These are phyloP conservation scores for Parauchenoglanis ngamensis DNA, from an alignment of 2,797 vertebrate species.

Conservation along the genomic window DNA sequence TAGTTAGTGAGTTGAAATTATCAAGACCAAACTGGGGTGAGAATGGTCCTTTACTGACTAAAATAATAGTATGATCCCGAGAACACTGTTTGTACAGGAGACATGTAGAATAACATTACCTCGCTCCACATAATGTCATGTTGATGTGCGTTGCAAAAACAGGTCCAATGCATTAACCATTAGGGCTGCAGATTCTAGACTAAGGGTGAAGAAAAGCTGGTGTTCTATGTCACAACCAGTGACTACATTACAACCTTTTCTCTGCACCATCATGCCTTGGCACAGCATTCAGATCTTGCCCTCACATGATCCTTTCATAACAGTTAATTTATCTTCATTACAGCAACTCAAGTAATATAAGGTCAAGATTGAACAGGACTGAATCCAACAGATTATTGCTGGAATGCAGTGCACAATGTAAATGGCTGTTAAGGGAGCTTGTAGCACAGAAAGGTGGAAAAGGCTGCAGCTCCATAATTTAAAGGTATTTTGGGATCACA, in stretches of 20 bases:
- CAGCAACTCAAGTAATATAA: neutral
- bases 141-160: neutral
- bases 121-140: neutral
- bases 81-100: neutral
- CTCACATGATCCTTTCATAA: neutral
- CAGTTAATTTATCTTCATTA: neutral
- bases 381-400: neutral
- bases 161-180: neutral
- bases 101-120: neutral
- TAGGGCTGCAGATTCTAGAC: neutral
- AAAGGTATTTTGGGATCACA: conserved; percentile 7
- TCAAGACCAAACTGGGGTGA: neutral
- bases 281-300: neutral
- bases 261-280: neutral
- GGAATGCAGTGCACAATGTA: neutral
- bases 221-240: neutral
- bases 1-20: neutral
- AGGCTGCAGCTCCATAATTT: neutral
- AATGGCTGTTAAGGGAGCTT: neutral
- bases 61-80: neutral
- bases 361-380: neutral
- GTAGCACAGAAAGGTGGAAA: conserved; percentile 4
- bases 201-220: neutral
- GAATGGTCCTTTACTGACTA: neutral
- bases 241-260: neutral